A percentile compares a stretch with the other conserved stretches of the same genome.
Conservation (phyloP, 2,797 vertebrate species). For the Rhabdomys pumilio region DNA sequence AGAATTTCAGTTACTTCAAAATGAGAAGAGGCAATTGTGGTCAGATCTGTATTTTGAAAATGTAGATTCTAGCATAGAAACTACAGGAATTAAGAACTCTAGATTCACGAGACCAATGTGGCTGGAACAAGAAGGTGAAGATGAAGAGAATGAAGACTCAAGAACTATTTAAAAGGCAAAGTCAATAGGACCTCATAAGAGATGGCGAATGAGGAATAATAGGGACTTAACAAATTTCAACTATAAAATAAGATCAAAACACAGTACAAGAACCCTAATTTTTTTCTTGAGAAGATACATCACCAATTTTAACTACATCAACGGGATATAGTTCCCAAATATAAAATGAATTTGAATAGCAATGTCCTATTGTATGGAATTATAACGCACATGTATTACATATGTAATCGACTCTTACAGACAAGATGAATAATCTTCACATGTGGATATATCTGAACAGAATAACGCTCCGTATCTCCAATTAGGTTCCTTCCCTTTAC, state of each 20-base stretch:
- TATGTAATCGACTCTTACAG: background rate
- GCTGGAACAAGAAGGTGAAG: background rate
- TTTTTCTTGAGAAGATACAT: background rate
- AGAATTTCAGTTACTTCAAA: background rate
- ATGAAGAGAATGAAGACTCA: background rate
- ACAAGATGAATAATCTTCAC: conserved; percentile 53
- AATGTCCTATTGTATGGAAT: conserved; percentile 22
- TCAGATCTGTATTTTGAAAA: conserved; percentile 37
- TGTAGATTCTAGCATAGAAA: background rate
- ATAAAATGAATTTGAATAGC: background rate
- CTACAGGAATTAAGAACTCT: background rate
- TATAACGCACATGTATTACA: background rate
- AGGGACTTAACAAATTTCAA: conserved; percentile 35
- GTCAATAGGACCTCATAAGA: background rate
- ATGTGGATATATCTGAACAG: conserved; percentile 17
- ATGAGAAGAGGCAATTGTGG: conserved; percentile 27
- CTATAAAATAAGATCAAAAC: background rate
- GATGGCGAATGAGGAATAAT: background rate
- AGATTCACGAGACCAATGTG: background rate
- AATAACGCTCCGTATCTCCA: conserved; percentile 28
- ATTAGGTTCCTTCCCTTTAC: background rate
- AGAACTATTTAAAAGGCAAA: conserved; percentile 38
- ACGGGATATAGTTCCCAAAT: conserved; percentile 31
- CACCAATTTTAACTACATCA: conserved; percentile 47
- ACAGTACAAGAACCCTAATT: background rate